These are phyloP conservation scores for Paedocypris micromegethes DNA, from an alignment of 2,797 vertebrate genomes.

Conservation along the genomic window DNA sequence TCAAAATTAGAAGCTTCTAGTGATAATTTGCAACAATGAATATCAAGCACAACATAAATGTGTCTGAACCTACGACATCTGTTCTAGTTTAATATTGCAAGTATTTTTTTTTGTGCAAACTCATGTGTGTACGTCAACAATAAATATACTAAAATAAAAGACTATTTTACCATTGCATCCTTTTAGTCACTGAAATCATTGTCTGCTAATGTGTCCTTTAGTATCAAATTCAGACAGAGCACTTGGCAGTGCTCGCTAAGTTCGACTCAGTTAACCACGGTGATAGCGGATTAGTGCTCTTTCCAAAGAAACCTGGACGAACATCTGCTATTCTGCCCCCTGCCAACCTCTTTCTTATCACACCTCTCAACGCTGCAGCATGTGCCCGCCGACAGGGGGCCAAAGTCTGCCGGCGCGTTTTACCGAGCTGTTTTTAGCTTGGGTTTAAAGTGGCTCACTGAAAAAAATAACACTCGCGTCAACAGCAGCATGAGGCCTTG, in stretches of 20 bases:
- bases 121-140: too few relatives aligned
- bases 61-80: too few relatives aligned
- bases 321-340: conserved; percentile 33
- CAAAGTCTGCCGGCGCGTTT: conserved; percentile 24
- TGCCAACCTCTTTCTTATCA: conserved; percentile 28
- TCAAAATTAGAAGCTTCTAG: too few relatives aligned
- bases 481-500: background rate
- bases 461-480: background rate
- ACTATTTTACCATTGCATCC: too few relatives aligned
- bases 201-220: conserved; percentile 22
- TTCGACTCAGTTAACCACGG: conserved; percentile 17
- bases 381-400: conserved; percentile 28
- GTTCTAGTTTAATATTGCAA: too few relatives aligned
- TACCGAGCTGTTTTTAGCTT: conserved; percentile 14
- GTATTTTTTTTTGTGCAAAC: too few relatives aligned
- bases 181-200: background rate
- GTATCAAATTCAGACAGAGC: conserved; percentile 20
- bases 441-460: background rate
- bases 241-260: conserved; percentile 23
- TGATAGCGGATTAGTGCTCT: conserved; percentile 37
- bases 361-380: conserved; percentile 26
- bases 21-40: too few relatives aligned
- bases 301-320: conserved; percentile 37
- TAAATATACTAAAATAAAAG: too few relatives aligned
- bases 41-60: too few relatives aligned